Conservation (phyloP, 2,888 invertebrate genomes). For the Agrenia bidenticulata region DNA sequence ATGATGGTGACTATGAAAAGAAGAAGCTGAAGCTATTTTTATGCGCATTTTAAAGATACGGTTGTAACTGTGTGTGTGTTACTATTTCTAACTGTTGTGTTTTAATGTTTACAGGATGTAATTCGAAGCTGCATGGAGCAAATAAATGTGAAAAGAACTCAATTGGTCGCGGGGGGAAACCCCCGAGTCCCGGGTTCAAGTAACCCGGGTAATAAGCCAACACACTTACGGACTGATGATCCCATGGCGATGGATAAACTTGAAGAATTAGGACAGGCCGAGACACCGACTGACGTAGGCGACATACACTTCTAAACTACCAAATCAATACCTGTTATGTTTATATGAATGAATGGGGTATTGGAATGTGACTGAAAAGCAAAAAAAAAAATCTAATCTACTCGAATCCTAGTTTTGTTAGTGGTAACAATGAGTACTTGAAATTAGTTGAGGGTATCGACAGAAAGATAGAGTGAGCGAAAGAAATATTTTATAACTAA, state of each 20-base stretch:
- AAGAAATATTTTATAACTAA: no score
- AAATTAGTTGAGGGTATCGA: no score
- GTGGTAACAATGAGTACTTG: no score
- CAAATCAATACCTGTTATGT: background rate
- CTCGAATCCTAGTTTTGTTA: no score
- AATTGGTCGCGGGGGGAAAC: constrained; percentile 48
- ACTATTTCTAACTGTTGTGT: constrained; percentile 3
- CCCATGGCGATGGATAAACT: constrained; percentile 37
- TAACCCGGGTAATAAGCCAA: constrained; percentile 17
- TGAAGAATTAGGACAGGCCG: constrained; percentile 57
- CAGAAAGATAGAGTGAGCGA: no score
- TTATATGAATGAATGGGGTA: no score
- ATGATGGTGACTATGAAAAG: no score
- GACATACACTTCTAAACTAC: constrained; percentile 63
- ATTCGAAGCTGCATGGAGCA: constrained; percentile 75
- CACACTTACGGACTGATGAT: constrained; percentile 12
- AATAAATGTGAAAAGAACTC: constrained; percentile 65
- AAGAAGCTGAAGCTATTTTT: no score
- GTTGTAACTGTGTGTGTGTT: no score
- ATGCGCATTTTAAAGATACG: no score
- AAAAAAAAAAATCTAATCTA: no score
- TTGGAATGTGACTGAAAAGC: no score
- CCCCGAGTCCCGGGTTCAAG: constrained; percentile 39
- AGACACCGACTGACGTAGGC: constrained; percentile 68
- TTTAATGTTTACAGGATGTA: constrained; percentile 68